Percentiles rank a stretch among this genome's conserved stretches.
Conservation (phyloP, 1,140 invertebrate genomes). For the Andricus grossulariae region DNA sequence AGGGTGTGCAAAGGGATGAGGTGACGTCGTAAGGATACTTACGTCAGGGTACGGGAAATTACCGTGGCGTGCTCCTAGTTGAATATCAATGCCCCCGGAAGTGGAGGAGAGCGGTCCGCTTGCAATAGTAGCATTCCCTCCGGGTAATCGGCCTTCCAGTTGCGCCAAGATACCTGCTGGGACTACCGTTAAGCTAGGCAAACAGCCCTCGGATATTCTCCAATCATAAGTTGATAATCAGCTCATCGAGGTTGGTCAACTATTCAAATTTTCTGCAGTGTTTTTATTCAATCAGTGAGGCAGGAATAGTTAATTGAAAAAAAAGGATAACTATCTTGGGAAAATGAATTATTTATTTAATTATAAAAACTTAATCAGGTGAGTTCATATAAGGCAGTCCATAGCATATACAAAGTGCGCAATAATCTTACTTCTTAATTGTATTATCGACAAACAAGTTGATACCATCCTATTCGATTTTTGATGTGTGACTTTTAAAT, state of each 20-base stretch:
- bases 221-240: background rate
- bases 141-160: slow-evolving; percentile 60
- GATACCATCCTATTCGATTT: too few species aligned
- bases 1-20: slow-evolving; percentile 28
- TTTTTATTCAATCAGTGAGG: too few species aligned
- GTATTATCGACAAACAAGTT: too few species aligned
- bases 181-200: slow-evolving; percentile 34
- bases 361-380: too few species aligned
- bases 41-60: slow-evolving; percentile 55
- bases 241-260: background rate
- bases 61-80: slow-evolving; percentile 61
- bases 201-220: background rate
- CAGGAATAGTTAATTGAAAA: too few species aligned
- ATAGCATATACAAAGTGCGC: too few species aligned
- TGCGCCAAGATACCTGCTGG: slow-evolving; percentile 52
- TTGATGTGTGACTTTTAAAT: too few species aligned
- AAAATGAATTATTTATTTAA: too few species aligned
- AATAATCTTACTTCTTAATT: too few species aligned
- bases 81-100: slow-evolving; percentile 67
- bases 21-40: slow-evolving; percentile 39
- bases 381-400: too few species aligned
- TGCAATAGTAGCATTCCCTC: slow-evolving; percentile 60
- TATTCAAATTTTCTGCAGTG: too few species aligned
- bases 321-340: too few species aligned
- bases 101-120: slow-evolving; percentile 56